Evolutionary conservation across 2,113 vertebrate species (phyloP).

Genomic region (Lampris incognitus): DNA sequence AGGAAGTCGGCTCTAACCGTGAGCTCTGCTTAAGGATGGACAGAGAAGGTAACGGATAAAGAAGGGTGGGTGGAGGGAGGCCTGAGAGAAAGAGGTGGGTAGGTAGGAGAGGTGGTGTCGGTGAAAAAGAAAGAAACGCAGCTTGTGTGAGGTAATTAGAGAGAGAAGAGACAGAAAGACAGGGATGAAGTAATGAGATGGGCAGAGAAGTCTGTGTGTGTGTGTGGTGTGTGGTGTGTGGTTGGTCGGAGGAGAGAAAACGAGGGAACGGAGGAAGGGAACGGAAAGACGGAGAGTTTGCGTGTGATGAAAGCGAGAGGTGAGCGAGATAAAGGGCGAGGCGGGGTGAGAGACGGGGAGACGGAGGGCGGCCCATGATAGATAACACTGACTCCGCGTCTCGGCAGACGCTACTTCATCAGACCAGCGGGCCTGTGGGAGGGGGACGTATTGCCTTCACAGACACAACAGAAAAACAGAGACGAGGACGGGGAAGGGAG

Average conservation of each 20-base stretch:
- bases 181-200: slow-evolving; percentile 17
- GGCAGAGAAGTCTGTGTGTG: not conserved
- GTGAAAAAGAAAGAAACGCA: not conserved
- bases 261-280: too few species aligned
- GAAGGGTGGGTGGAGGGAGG: not conserved
- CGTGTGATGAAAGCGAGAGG: not conserved
- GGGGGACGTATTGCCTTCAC: slow-evolving; percentile 30
- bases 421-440: slow-evolving; percentile 42
- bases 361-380: slow-evolving; percentile 47
- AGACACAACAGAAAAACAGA: not conserved
- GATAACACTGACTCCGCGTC: slow-evolving; percentile 48
- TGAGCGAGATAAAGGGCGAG: not conserved
- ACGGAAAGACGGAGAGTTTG: not conserved
- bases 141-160: not conserved
- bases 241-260: too few species aligned
- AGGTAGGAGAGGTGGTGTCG: not conserved
- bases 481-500: not conserved
- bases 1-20: too few species aligned
- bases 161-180: not conserved
- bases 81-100: not conserved
- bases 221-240: too few species aligned
- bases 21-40: too few species aligned
- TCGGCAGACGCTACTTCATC: slow-evolving; percentile 54
- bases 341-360: not conserved
- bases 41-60: not conserved